phyloP scores from a whole-genome alignment of 1,140 invertebrate species.

The Gryon sp. region DNA sequence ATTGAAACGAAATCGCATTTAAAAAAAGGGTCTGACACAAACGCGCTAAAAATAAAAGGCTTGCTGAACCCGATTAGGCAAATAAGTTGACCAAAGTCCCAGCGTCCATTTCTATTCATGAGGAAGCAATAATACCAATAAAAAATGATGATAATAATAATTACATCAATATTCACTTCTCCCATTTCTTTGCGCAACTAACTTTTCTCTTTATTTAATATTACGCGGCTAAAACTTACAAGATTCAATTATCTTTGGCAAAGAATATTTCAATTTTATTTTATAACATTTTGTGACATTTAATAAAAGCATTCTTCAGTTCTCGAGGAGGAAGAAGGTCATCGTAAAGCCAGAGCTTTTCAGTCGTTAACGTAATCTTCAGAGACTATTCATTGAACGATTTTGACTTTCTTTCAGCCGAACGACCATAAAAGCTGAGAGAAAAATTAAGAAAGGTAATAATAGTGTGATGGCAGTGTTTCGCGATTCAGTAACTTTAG shows the following conservation, averaged over 20 bases:
- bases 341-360: slow-evolving; percentile 22
- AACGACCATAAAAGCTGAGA: slow-evolving; percentile 10
- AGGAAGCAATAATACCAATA: neutral
- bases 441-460: slow-evolving; percentile 21
- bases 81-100: slow-evolving; percentile 6
- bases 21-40: slow-evolving; percentile 1
- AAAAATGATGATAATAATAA: slow-evolving; percentile 15
- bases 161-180: neutral
- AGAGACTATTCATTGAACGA: slow-evolving; percentile 30
- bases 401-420: slow-evolving; percentile 12
- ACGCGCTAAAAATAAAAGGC: slow-evolving; percentile 26
- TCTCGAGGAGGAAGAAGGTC: slow-evolving; percentile 1
- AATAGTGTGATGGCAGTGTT: neutral
- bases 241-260: slow-evolving; percentile 1
- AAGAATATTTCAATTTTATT: slow-evolving; percentile 15
- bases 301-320: slow-evolving; percentile 12
- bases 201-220: too few relatives aligned
- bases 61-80: slow-evolving; percentile 24
- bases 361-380: slow-evolving; percentile 21
- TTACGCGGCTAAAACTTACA: neutral
- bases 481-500: slow-evolving; percentile 16
- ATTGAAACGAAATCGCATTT: slow-evolving; percentile 23
- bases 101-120: slow-evolving; percentile 23
- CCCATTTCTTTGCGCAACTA: neutral
- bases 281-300: slow-evolving; percentile 14